Evolutionary conservation across 2,888 invertebrate genomes (phyloP).

Genomic region (Ephialtes manifestator): DNA sequence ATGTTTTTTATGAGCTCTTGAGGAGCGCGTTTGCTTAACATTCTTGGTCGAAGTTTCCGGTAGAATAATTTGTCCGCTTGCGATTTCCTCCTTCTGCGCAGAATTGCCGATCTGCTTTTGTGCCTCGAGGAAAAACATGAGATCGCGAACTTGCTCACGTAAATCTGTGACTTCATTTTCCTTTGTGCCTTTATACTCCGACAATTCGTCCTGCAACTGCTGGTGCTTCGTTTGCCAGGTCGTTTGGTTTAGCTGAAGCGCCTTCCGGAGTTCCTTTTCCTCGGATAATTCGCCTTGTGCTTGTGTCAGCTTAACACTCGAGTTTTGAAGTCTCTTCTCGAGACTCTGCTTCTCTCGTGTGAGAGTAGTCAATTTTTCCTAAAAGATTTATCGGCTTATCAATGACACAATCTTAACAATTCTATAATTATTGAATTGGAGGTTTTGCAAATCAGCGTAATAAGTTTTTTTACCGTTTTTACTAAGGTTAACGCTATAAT

Average conservation of each 20-base stretch:
- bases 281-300: conserved; percentile 92
- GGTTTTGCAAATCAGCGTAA: too few species aligned
- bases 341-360: conserved; percentile 90
- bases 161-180: conserved; percentile 92
- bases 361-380: conserved; percentile 87
- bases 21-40: conserved; percentile 67
- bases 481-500: not conserved
- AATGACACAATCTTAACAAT: not conserved
- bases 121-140: conserved; percentile 99
- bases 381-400: conserved; percentile 30
- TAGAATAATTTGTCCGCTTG: conserved; percentile 88
- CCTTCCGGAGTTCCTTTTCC: conserved; percentile 94
- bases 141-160: conserved; percentile 96
- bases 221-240: conserved; percentile 89
- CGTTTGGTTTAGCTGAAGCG: conserved; percentile 91
- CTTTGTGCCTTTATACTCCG: conserved; percentile 85
- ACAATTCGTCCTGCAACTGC: conserved; percentile 80
- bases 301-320: conserved; percentile 89
- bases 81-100: conserved; percentile 88
- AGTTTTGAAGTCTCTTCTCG: conserved; percentile 91
- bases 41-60: conserved; percentile 78
- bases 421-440: not conserved
- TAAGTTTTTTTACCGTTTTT: not conserved
- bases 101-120: conserved; percentile 89
- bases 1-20: conserved; percentile 76